A percentile compares a stretch with the other conserved stretches of the same genome.
Conservation (phyloP, 2,888 invertebrate genomes). For the Tenthredo notha region DNA sequence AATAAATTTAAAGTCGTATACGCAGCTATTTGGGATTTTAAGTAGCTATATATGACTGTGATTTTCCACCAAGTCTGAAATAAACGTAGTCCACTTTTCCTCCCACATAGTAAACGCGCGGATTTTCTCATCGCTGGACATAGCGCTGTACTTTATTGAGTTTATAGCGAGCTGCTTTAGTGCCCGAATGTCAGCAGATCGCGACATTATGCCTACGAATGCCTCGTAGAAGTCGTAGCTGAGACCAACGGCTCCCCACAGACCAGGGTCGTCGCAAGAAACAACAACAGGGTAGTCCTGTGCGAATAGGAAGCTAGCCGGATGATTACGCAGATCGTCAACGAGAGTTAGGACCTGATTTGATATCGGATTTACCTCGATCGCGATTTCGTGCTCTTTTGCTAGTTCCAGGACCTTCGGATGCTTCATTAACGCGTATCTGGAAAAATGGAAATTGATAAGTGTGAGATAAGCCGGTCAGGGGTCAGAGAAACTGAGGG, state of each 20-base stretch:
- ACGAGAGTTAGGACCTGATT: conserved; percentile 87
- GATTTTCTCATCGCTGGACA: conserved; percentile 79
- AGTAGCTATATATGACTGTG: background rate
- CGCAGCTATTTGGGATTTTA: background rate
- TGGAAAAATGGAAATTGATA: conserved; percentile 54
- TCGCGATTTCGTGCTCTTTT: conserved; percentile 82
- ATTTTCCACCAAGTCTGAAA: conserved; percentile 70
- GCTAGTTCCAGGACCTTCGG: conserved; percentile 83
- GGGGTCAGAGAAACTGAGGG: background rate
- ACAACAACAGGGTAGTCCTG: conserved; percentile 86
- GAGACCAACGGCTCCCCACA: conserved; percentile 87
- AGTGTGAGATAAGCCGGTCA: background rate
- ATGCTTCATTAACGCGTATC: conserved; percentile 85
- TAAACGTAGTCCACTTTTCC: conserved; percentile 81
- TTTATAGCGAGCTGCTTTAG: conserved; percentile 88
- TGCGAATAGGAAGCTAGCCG: conserved; percentile 83
- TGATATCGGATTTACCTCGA: conserved; percentile 90
- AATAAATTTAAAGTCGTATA: background rate
- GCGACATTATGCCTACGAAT: conserved; percentile 87
- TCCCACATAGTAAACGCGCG: conserved; percentile 81
- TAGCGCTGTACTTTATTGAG: conserved; percentile 86
- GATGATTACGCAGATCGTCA: conserved; percentile 88
- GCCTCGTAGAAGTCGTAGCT: conserved; percentile 90
- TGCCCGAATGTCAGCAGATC: conserved; percentile 84
- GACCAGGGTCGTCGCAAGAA: conserved; percentile 89